Conservation (phyloP, 2,888 invertebrate species). For the Ophioninae sp. region DNA sequence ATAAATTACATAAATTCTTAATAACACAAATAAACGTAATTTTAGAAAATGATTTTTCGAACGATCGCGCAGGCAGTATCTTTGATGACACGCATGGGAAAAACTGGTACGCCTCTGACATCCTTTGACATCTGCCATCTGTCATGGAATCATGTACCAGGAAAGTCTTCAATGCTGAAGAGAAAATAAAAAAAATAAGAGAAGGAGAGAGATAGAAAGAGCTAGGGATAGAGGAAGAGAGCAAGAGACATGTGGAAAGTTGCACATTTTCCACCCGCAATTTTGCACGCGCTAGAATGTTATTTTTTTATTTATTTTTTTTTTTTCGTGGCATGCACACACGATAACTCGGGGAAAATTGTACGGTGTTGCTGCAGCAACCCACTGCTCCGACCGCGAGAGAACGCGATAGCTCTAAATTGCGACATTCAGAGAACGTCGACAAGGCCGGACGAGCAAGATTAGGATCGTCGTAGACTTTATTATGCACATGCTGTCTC, state of each 20-base stretch:
- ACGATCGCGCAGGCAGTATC: neutral
- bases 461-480: conserved; percentile 74
- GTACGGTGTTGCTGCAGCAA: conserved; percentile 65
- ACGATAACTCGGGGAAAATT: conserved; percentile 61
- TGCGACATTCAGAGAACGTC: conserved; percentile 74
- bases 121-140: conserved; percentile 38
- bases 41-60: neutral
- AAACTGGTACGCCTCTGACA: conserved; percentile 5
- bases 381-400: conserved; percentile 68
- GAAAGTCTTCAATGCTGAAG: neutral
- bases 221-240: neutral
- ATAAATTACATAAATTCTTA: neutral
- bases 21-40: neutral
- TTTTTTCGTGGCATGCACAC: conserved; percentile 24
- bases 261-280: neutral
- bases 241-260: conserved; percentile 2
- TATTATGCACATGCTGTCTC: conserved; percentile 63
- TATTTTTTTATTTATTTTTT: conserved; percentile 32
- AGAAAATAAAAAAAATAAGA: conserved; percentile 7
- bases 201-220: conserved; percentile 18
- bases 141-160: conserved; percentile 34
- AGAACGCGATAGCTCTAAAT: conserved; percentile 68
- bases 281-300: conserved; percentile 28
- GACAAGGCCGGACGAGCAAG: conserved; percentile 77
- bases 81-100: neutral